Conservation (phyloP, 2,888 invertebrate species). For the Aspidapion aeneum region DNA sequence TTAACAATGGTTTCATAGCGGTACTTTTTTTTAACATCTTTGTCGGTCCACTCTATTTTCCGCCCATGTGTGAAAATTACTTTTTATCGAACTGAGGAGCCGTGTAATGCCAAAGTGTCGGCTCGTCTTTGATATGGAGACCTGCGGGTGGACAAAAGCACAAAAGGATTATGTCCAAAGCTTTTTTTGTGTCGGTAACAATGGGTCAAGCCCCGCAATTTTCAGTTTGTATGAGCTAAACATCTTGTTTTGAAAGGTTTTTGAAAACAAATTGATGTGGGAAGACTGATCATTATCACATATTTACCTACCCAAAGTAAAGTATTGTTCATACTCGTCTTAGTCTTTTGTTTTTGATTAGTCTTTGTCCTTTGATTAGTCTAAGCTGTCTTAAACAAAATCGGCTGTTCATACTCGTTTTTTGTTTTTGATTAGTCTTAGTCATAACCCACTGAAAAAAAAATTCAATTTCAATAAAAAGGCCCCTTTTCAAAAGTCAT, state of each 20-base stretch:
- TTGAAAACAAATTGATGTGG: neutral
- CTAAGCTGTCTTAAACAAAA: too few relatives aligned
- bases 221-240: neutral
- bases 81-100: neutral
- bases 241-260: neutral
- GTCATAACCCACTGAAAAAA: too few relatives aligned
- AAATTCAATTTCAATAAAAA: too few relatives aligned
- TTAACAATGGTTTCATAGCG: neutral
- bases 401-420: too few relatives aligned
- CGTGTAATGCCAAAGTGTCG: neutral
- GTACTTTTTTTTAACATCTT: neutral
- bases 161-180: conserved; percentile 15
- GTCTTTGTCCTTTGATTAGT: too few relatives aligned
- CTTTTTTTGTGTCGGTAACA: neutral
- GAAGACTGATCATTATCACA: neutral
- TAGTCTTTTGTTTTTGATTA: too few relatives aligned
- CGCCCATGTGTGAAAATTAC: conserved; percentile 2
- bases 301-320: too few relatives aligned
- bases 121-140: conserved; percentile 3
- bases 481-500: too few relatives aligned
- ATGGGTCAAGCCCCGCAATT: neutral
- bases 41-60: neutral
- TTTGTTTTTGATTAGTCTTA: too few relatives aligned
- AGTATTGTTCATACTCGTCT: too few relatives aligned
- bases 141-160: conserved; percentile 17